A percentile compares a stretch with the other conserved stretches of the same genome.
Evolutionary conservation across 2,797 vertebrate genomes (phyloP).

Genomic region (Falco peregrinus): DNA sequence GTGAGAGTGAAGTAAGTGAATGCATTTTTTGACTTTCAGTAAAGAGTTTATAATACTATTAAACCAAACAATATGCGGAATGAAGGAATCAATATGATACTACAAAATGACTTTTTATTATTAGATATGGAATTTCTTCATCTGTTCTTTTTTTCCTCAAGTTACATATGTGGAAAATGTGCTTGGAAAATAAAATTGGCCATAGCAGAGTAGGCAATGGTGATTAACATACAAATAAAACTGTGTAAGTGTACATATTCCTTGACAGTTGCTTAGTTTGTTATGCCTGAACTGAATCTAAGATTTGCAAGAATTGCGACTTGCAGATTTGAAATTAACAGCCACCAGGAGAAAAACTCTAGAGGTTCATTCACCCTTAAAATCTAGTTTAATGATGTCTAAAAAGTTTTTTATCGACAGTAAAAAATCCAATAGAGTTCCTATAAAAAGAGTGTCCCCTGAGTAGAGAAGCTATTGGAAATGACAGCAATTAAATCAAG

Average conservation of each 20-base stretch:
- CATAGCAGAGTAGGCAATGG: neutral
- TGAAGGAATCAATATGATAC: neutral
- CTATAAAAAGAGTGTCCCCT: constrained; percentile 9
- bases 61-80: neutral
- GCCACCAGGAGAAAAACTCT: neutral
- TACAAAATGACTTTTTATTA: neutral
- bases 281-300: neutral
- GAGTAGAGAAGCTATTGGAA: constrained; percentile 48
- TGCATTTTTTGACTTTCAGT: neutral
- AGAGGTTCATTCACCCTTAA: constrained; percentile 21
- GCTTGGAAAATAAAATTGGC: neutral
- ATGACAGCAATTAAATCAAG: constrained; percentile 68
- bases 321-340: constrained; percentile 1
- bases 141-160: neutral
- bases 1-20: neutral
- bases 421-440: constrained; percentile 32
- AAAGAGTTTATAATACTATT: neutral
- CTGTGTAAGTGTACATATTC: neutral
- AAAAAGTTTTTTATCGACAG: constrained; percentile 10
- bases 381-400: constrained; percentile 47
- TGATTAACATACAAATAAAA: neutral
- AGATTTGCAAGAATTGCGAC: neutral
- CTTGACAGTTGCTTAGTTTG: neutral
- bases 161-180: neutral
- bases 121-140: neutral